Evolutionary conservation across 2,797 vertebrate species (phyloP).

Genomic region (Arctocebus calabarensis): DNA sequence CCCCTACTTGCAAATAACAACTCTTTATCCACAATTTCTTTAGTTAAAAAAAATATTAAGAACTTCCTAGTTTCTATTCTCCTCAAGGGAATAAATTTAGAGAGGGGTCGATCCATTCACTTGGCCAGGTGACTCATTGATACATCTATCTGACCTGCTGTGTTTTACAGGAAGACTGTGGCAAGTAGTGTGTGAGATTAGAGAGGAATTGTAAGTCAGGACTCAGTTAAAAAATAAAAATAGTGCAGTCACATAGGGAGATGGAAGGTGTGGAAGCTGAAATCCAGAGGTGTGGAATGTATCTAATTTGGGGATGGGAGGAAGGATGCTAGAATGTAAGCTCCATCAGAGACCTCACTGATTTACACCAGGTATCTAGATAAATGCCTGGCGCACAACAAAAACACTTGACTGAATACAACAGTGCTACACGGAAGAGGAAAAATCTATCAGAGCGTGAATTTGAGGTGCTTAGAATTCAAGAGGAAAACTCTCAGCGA

Average conservation of each 20-base stretch:
- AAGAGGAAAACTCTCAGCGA: background rate
- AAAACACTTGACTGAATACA: background rate
- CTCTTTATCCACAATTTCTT: background rate
- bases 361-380: background rate
- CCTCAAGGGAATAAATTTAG: background rate
- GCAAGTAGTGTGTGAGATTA: background rate
- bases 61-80: background rate
- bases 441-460: background rate
- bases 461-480: background rate
- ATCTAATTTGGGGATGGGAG: background rate
- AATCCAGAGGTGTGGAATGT: background rate
- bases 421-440: background rate
- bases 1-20: constrained; percentile 28
- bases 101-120: background rate
- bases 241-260: background rate
- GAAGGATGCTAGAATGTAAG: background rate
- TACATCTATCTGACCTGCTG: background rate
- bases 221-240: background rate
- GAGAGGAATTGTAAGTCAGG: background rate
- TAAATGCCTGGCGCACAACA: background rate
- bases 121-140: background rate
- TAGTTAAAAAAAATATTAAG: background rate
- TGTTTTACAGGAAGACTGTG: background rate
- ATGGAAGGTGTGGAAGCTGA: background rate
- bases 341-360: background rate